Base-by-base conservation (phyloP, 2,113 vertebrate species). In the Cyanoderma ruficeps region DNA sequence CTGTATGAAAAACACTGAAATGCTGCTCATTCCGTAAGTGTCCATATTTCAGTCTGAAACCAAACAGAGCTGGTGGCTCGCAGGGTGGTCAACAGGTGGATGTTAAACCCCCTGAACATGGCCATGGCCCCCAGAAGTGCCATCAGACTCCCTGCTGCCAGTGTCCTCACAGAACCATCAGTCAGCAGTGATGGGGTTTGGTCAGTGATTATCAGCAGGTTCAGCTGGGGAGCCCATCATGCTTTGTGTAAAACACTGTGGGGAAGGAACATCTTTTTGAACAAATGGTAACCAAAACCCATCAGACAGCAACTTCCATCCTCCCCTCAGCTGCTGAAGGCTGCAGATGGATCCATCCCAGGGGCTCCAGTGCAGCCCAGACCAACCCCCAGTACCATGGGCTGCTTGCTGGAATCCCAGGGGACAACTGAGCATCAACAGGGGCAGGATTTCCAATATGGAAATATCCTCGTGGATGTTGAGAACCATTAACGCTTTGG, bases 131-230 rank as follows among this genome's bases (percentile, higher is more conserved):
- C 60, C 47, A 75, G 69, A 55, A 84, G 85, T 55, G 52, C 82
- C 82, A 49, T 39, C 65, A 61, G 37, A 11, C 8, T 70, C 56
- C 24, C 52, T 47, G 42, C 13, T 10, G 1, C 47, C 77, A 16
- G 22, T 1, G 2, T 49, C 39, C 41, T 35, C 6, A 1, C 60
- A 55, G 86, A 69, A n/a, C 15, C 0, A 0, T 30, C 0, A 0
- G 16, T 18, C 1, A 2, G 21, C 1, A 0, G 53, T 28, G 83
- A 9, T 11, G 35, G 20, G 6, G 7, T 64, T 79, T 83, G 76
- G 63, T 56, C 74, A 84, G 33, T 3, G 2, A 35, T 50, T 24
- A 55, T 27, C 77, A 81, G 46, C 37, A 42, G 30, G 37, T 72
- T 44, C 53, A 16, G 24, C 19, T 68, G 37, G 47, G 68, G 56